Evolutionary conservation across 2,113 vertebrate genomes (phyloP), one percentile per base, ranked within the genome.

Genomic region (Oostethus manadensis): DNA sequence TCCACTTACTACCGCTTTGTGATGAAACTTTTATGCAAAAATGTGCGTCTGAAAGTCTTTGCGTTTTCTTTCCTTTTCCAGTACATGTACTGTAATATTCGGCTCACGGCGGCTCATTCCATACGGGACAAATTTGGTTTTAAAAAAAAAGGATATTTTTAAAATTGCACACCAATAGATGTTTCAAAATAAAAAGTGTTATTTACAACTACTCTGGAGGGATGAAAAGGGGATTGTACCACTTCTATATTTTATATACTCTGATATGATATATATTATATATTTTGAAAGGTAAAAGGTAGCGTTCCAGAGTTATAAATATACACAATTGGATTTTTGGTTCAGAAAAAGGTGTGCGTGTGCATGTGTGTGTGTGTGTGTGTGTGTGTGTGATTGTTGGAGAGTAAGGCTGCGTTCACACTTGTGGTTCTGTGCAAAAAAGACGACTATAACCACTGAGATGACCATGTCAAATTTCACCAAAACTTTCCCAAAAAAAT

Each of bases 1-100:
- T 90, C 89, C 89, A 89, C 89, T 89, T 88, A 89, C 90, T 90
- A 90, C 87, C 82, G 88, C 88, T 90, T 89, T 89, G 88, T 88
- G 88, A 90, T 90, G 86, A 87, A 89, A 91, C 87, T 18, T 88
- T 91, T 91, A 91, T 91, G 90, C 90, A 91, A 91, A 91, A 88
- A 89, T 84, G 88, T 90, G 87, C 87, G 89, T 90, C 88, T 89
- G 83, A 88, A 85, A 88, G 88, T 90, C 81, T 90, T 85, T 90
- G 73, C 60, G 77, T 88, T 38, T 38, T 38, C 6, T 1, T 38
- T 10, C 1, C 11, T 86, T 81, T 80, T 78, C 74, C 78, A 74
- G 21, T 81, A 76, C 80, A 87, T 87, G 86, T 88, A 81, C 56
- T 83, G 84, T 66, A 65, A 82, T 76, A 79, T 86, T 74, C 80